phyloP scores from a whole-genome alignment of 2,888 invertebrate species.

The Anoncus sp. region DNA sequence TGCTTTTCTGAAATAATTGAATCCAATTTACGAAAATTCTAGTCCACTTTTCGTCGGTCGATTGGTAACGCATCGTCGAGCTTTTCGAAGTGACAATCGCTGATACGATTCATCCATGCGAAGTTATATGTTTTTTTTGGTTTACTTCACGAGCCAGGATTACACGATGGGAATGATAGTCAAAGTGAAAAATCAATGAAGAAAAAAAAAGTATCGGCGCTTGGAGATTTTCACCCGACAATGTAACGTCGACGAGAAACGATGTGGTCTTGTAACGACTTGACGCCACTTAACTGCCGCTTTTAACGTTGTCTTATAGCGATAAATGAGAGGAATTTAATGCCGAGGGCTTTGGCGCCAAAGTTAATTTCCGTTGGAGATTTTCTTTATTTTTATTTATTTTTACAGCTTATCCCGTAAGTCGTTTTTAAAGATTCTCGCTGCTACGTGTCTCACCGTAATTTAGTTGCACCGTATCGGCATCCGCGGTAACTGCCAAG shows the following conservation, averaged over 20 bases:
- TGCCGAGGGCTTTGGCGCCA: not conserved
- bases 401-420: conserved; percentile 42
- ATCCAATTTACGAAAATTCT: not conserved
- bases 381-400: conserved; percentile 14
- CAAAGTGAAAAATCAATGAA: not conserved
- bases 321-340: conserved; percentile 48
- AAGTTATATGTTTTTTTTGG: not conserved
- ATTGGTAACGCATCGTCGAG: not conserved
- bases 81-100: not conserved
- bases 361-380: conserved; percentile 17
- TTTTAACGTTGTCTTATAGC: conserved; percentile 40
- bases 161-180: not conserved
- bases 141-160: not conserved
- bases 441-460: conserved; percentile 17
- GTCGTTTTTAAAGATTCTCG: conserved; percentile 20
- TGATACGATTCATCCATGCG: conserved; percentile 1
- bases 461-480: conserved; percentile 34
- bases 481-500: not conserved
- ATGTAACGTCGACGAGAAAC: conserved; percentile 26
- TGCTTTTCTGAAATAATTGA: not conserved
- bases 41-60: not conserved
- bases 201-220: conserved; percentile 1
- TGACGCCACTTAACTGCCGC: conserved; percentile 10
- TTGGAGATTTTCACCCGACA: conserved; percentile 1
- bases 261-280: conserved; percentile 19